phyloP scores from a whole-genome alignment of 2,113 vertebrate species.

The Percina caprodes region DNA sequence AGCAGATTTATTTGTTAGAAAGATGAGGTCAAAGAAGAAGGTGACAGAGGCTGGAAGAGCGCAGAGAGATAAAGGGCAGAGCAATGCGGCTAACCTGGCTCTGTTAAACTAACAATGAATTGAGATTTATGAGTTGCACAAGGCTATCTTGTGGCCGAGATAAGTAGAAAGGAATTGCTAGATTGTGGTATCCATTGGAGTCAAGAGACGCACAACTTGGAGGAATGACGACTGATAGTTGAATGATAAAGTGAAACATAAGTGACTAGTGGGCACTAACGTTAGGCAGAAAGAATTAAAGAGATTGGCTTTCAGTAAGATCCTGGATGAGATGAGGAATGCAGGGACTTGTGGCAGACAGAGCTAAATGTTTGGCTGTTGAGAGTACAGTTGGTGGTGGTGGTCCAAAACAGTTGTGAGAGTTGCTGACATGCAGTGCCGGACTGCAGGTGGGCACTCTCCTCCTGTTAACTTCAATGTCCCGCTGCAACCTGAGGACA shows the following conservation, averaged over 20 bases:
- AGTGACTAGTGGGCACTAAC: constrained; percentile 1
- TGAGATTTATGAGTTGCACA: constrained; percentile 55
- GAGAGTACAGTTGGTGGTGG: constrained; percentile 1
- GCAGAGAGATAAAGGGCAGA: constrained; percentile 43
- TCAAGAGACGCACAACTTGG: not conserved
- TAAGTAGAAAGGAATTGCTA: constrained; percentile 22
- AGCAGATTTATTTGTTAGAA: constrained; percentile 67
- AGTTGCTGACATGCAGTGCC: constrained; percentile 49
- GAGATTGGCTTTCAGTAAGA: constrained; percentile 27
- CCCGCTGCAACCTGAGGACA: constrained; percentile 45
- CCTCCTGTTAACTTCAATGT: constrained; percentile 68
- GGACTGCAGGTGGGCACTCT: constrained; percentile 55
- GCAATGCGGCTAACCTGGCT: constrained; percentile 11
- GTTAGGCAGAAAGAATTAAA: constrained; percentile 29
- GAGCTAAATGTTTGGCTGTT: constrained; percentile 22
- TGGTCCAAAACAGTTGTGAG: constrained; percentile 35
- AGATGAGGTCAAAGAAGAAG: constrained; percentile 68
- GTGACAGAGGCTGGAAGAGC: constrained; percentile 30
- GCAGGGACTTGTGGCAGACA: not conserved
- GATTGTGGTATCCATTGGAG: constrained; percentile 1
- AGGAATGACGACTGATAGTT: constrained; percentile 4
- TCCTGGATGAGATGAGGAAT: constrained; percentile 16
- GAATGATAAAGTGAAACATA: constrained; percentile 32
- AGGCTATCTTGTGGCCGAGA: constrained; percentile 37
- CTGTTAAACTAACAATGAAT: constrained; percentile 29